Evolutionary conservation across 2,797 vertebrate genomes (phyloP).

Genomic region (Dendrocincla fuliginosa): DNA sequence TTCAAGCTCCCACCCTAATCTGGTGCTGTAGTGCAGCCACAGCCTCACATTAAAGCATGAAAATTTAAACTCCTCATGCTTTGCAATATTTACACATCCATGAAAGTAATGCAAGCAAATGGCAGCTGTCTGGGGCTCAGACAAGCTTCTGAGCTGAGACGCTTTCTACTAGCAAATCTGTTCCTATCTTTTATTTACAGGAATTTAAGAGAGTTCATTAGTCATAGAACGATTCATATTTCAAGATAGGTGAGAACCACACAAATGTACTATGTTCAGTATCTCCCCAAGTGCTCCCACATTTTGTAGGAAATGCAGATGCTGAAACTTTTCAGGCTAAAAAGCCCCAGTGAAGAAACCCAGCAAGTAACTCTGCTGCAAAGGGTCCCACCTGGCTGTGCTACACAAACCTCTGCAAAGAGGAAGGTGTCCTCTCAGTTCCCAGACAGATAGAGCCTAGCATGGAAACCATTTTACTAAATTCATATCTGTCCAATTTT

Average conservation of each 20-base stretch:
- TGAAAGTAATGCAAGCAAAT: constrained; percentile 16
- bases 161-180: constrained; percentile 39
- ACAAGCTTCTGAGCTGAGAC: constrained; percentile 14
- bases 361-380: not conserved
- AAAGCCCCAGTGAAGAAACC: not conserved
- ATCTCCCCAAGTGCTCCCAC: not conserved
- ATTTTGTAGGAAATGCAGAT: not conserved
- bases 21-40: not conserved
- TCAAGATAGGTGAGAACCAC: constrained; percentile 23
- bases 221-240: constrained; percentile 20
- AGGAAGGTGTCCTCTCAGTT: not conserved
- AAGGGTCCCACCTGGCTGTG: not conserved
- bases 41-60: constrained; percentile 39
- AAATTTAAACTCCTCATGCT: constrained; percentile 46
- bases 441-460: not conserved
- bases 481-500: not conserved
- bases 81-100: constrained; percentile 47
- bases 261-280: not conserved
- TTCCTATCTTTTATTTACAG: constrained; percentile 63
- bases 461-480: not conserved
- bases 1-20: not conserved
- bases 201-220: not conserved
- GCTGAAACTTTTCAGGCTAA: not conserved
- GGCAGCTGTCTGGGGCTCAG: constrained; percentile 19
- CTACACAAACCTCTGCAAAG: not conserved